Conservation (phyloP, 2,113 vertebrate species). For the Leucosticte australis region DNA sequence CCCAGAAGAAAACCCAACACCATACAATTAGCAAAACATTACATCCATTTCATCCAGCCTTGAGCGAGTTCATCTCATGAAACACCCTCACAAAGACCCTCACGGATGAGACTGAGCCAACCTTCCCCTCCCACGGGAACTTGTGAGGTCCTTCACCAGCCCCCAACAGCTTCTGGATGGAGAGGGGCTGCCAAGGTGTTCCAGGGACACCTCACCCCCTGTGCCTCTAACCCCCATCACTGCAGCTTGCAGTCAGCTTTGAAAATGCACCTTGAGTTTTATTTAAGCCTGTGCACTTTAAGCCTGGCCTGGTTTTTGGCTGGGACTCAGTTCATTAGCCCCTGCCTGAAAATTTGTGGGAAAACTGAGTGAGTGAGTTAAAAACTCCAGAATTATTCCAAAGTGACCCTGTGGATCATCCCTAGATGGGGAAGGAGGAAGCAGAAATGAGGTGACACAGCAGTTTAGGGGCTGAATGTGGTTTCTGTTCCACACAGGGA, state of each 20-base stretch:
- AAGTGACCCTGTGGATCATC: neutral
- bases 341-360: neutral
- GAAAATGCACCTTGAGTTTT: neutral
- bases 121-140: neutral
- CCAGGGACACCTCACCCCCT: neutral
- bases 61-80: neutral
- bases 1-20: neutral
- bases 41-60: neutral
- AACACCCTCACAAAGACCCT: neutral
- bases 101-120: fast-evolving
- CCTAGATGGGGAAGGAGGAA: fast-evolving
- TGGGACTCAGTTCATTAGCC: neutral
- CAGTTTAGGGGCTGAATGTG: neutral
- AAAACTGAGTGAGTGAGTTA: neutral
- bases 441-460: neutral
- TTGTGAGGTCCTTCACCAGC: fast-evolving
- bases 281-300: neutral
- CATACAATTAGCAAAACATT: neutral
- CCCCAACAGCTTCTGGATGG: neutral
- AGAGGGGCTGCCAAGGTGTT: neutral
- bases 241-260: neutral
- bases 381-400: neutral
- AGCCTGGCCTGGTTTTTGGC: neutral
- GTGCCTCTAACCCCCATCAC: fast-evolving
- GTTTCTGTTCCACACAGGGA: neutral